These are phyloP conservation scores for Melanotaenia trifasciata DNA, from an alignment of 2,797 vertebrate genomes.

Conservation along the genomic window DNA sequence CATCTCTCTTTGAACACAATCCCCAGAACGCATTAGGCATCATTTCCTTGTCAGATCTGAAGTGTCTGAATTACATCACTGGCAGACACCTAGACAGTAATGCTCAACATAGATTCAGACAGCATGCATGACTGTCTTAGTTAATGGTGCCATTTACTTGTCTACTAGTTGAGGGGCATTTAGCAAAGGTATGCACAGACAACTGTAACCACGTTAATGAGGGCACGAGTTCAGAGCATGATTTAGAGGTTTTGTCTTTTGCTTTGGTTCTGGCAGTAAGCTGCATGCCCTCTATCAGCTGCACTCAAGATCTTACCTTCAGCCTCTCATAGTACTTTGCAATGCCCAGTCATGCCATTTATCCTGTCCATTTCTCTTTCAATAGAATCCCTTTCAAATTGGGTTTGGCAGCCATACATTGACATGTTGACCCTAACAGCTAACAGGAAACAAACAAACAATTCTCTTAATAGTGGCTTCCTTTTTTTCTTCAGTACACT, in stretches of 20 bases:
- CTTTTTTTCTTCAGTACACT: conserved; percentile 53
- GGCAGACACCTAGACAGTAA: conserved; percentile 63
- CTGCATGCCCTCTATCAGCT: conserved; percentile 32
- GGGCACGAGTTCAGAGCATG: conserved; percentile 36
- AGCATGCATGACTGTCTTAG: conserved; percentile 78
- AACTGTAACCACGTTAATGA: conserved; percentile 56
- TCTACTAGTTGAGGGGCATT: conserved; percentile 68
- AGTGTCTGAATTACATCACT: conserved; percentile 79
- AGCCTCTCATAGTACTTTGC: conserved; percentile 33
- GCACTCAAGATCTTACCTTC: conserved; percentile 43
- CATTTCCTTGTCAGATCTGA: conserved; percentile 80
- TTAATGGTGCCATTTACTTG: conserved; percentile 80
- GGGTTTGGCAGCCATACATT: conserved; percentile 59
- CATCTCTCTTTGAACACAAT: conserved; percentile 70
- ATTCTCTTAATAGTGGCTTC: conserved; percentile 68
- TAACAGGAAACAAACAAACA: conserved; percentile 76
- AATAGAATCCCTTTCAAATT: conserved; percentile 69
- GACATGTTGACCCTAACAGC: conserved; percentile 75
- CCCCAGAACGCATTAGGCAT: conserved; percentile 68
- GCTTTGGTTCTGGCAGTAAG: conserved; percentile 36
- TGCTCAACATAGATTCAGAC: conserved; percentile 57
- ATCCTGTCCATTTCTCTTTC: conserved; percentile 61
- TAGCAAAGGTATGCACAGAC: conserved; percentile 60
- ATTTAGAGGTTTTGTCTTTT: conserved; percentile 53
- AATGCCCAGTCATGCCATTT: conserved; percentile 37